Evolutionary conservation across 2,113 vertebrate genomes (phyloP).

Genomic region (Rhea americana): DNA sequence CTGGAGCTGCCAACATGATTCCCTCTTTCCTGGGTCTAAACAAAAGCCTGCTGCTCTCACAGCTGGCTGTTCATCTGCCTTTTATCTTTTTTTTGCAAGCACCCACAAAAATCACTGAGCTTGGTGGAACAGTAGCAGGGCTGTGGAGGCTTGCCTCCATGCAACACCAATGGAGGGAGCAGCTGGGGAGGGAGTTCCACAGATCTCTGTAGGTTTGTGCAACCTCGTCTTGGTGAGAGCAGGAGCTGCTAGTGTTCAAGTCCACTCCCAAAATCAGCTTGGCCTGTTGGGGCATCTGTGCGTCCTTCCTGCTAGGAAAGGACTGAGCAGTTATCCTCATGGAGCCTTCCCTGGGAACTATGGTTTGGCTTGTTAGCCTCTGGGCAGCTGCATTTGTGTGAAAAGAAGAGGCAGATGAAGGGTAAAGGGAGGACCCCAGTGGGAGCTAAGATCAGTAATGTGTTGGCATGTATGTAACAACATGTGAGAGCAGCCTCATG

Average conservation of each 20-base stretch:
- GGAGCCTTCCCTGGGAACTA: neutral
- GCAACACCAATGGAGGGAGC: fast-evolving
- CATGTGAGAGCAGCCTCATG: neutral
- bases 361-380: neutral
- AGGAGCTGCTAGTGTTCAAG: neutral
- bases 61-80: neutral
- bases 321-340: neutral
- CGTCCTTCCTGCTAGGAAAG: neutral
- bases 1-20: fast-evolving
- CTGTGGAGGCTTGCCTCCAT: fast-evolving
- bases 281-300: fast-evolving
- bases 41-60: neutral
- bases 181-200: neutral
- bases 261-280: fast-evolving
- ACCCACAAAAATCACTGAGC: neutral
- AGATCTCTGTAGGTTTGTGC: fast-evolving
- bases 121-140: neutral
- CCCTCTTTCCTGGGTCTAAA: neutral
- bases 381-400: neutral
- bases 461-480: fast-evolving
- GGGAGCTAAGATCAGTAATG: neutral
- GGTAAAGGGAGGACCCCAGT: neutral
- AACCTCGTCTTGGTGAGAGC: neutral
- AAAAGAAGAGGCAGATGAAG: neutral
- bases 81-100: neutral